These are phyloP conservation scores for Sinella curviseta DNA, from an alignment of 1,140 invertebrate species.

Conservation along the genomic window DNA sequence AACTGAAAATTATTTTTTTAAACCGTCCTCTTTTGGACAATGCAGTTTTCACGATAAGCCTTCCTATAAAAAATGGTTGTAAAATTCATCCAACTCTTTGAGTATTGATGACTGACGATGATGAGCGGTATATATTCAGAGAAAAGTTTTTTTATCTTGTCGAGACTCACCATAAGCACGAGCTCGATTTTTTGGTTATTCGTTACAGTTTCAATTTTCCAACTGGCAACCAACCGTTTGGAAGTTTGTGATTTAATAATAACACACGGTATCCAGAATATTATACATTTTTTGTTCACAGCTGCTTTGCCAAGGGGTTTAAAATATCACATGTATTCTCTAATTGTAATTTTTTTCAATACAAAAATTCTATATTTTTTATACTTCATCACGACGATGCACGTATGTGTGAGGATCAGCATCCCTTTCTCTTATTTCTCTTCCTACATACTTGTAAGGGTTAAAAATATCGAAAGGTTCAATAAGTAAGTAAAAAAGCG, in stretches of 20 bases:
- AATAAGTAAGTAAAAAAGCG: conserved; percentile 8
- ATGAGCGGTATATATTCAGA: not conserved
- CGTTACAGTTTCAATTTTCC: conserved; percentile 24
- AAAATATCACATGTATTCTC: not conserved
- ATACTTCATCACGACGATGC: too few species aligned
- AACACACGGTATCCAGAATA: not conserved
- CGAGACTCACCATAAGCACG: not conserved
- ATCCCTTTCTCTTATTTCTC: not conserved
- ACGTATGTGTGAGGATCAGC: not conserved
- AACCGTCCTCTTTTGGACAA: too few species aligned
- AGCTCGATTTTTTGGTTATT: not conserved
- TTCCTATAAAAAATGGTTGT: too few species aligned
- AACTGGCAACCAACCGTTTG: not conserved
- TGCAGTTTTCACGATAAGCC: too few species aligned
- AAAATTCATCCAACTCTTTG: too few species aligned
- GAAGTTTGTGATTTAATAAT: not conserved
- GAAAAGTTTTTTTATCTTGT: not conserved
- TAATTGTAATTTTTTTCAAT: not conserved
- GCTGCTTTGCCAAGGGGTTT: conserved; percentile 3
- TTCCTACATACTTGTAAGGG: conserved; percentile 10
- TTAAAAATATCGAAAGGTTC: conserved; percentile 15
- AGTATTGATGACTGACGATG: not conserved
- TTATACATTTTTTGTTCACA: not conserved
- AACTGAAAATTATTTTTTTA: too few species aligned
- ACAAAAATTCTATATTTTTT: too few species aligned